Base-by-base conservation (phyloP, 2,797 vertebrate species). In the Onychomys leucogaster region DNA sequence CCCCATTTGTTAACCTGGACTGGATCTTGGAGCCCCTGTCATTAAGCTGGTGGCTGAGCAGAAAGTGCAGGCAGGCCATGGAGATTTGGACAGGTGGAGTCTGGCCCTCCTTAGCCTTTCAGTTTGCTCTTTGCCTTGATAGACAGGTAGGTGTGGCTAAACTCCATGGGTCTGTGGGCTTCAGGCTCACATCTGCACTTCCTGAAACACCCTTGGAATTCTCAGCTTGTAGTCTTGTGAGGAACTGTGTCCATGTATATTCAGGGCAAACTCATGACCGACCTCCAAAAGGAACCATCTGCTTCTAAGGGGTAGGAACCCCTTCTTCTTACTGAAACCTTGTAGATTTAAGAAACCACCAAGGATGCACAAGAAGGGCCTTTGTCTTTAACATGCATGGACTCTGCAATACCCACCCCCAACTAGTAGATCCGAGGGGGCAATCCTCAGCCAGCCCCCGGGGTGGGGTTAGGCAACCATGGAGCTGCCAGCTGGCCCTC, bases 401-500 rank as follows among this genome's bases (percentile, higher is more conserved):
- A 41, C 13, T n/a, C 49, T 55, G 25, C 2, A 29, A 80, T 77
- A 34, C 37, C 73, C 63, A 55, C 0, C 0, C 9, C 16, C 37
- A 17, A 2, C n/a, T 27, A 34, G 61, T 0, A 34, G 76, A 90
- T 75, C 27, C 1, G 10, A 46, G 6, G 37, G 59, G 13, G 52
- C 11, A 17, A 11, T 1, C 23, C 17, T 16, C 6, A 43, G 9
- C 37, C 13, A 49, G 73, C 65, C 25, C 43, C 11, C 67, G 8
- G 12, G n/a, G 55, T 2, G 13, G 3, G 21, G 10, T 32, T 8
- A 1, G 55, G n/a, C 37, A 16, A n/a, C 7, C 9, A 0, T 2
- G 69, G 12, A 69, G 63, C 7, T 0, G 52, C 37, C 90, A 87
- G 94, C 88, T 94, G 95, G 84, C 88, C 88, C 57, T 57, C 37